phyloP scores from a whole-genome alignment of 2,888 invertebrate species.

The Agonopterix alstromeriana region DNA sequence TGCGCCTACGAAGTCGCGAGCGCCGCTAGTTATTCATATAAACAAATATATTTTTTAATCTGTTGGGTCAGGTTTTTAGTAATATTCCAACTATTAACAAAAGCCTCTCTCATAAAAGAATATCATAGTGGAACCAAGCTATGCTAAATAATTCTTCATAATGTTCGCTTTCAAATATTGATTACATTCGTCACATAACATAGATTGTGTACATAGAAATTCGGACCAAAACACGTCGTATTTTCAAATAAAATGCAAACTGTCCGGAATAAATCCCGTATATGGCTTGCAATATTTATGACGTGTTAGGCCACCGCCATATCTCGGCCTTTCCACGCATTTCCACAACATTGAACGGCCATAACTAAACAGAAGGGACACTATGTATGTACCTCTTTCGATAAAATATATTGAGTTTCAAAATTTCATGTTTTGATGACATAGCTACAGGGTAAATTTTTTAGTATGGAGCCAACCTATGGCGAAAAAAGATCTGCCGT shows the following conservation, averaged over 20 bases:
- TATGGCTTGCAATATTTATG: constrained; percentile 54
- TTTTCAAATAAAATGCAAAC: constrained; percentile 31
- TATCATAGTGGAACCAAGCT: no score
- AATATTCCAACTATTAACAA: not conserved
- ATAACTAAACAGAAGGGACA: constrained; percentile 48
- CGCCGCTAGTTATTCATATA: no score
- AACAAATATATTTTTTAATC: no score
- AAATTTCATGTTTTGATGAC: no score
- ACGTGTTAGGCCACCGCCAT: constrained; percentile 43
- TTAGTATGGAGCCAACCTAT: no score
- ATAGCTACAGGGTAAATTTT: no score
- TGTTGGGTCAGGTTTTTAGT: no score
- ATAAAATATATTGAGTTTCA: not conserved
- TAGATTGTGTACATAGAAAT: not conserved
- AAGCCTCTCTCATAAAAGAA: not conserved
- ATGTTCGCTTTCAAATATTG: not conserved
- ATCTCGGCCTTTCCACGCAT: constrained; percentile 58
- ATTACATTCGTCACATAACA: not conserved
- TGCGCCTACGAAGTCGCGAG: no score
- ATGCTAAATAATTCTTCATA: no score
- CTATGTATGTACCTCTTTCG: constrained; percentile 2
- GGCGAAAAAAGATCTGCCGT: no score
- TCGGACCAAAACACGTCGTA: not conserved
- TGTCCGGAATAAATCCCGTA: constrained; percentile 40
- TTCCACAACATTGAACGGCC: constrained; percentile 64